phyloP scores from a whole-genome alignment of 2,888 invertebrate species.

The Andrena minutula region DNA sequence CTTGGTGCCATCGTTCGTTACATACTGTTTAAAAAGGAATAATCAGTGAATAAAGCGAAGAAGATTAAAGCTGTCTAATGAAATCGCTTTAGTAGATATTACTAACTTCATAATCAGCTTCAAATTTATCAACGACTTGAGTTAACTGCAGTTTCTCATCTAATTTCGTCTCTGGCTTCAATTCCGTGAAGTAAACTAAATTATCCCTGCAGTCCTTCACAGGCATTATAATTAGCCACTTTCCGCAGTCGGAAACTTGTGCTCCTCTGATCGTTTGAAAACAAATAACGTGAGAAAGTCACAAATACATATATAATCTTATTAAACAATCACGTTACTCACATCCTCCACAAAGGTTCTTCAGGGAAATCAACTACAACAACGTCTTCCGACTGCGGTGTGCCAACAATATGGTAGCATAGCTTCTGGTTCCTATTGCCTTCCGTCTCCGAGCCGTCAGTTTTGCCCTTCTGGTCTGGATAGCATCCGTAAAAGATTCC shows the following conservation, averaged over 20 bases:
- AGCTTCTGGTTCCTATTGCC: slow-evolving; percentile 96
- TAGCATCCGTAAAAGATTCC: slow-evolving; percentile 98
- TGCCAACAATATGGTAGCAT: slow-evolving; percentile 95
- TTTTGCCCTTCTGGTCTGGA: slow-evolving; percentile 92
- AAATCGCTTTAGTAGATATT: slow-evolving; percentile 29
- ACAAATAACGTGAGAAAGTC: not conserved
- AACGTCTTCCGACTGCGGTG: slow-evolving; percentile 94
- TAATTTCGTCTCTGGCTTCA: slow-evolving; percentile 89
- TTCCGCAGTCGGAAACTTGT: slow-evolving; percentile 95
- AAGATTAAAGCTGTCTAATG: slow-evolving; percentile 3
- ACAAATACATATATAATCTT: slow-evolving; percentile 15
- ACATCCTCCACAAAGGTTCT: slow-evolving; percentile 97
- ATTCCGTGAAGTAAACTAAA: slow-evolving; percentile 93
- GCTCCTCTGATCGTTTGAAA: slow-evolving; percentile 88
- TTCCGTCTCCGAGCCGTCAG: slow-evolving; percentile 96
- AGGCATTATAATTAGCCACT: slow-evolving; percentile 93
- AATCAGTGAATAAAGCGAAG: slow-evolving; percentile 19
- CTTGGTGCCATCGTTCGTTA: slow-evolving; percentile 94
- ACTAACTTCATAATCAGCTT: slow-evolving; percentile 96
- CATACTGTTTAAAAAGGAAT: slow-evolving; percentile 88
- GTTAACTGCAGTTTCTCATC: slow-evolving; percentile 89
- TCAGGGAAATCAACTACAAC: slow-evolving; percentile 95
- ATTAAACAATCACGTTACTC: slow-evolving; percentile 81
- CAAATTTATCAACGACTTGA: slow-evolving; percentile 94
- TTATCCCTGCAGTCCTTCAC: slow-evolving; percentile 97